Evolutionary conservation across 1,140 invertebrate genomes (phyloP).

Genomic region (Formica exsecta): DNA sequence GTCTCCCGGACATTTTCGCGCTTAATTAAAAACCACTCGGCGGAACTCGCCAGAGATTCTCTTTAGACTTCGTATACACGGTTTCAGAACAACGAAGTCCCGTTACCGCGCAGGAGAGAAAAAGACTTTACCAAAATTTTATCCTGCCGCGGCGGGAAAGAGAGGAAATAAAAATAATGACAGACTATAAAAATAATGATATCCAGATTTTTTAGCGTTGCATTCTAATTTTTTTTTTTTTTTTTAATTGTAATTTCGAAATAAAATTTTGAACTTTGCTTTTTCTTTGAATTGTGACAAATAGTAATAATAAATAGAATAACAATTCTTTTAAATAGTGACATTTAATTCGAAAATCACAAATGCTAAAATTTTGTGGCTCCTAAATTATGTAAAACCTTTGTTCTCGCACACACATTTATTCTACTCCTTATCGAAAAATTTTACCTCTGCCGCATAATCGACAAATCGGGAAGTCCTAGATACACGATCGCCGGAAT

Average conservation of each 20-base stretch:
- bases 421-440: not conserved
- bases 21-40: constrained; percentile 58
- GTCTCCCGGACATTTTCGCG: constrained; percentile 38
- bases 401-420: not conserved
- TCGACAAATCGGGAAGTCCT: constrained; percentile 11
- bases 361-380: not conserved
- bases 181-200: no score
- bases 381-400: not conserved
- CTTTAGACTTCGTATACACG: constrained; percentile 21
- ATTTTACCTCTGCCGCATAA: not conserved
- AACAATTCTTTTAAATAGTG: no score
- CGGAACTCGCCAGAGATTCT: not conserved
- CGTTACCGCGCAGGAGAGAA: not conserved
- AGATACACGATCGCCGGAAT: not conserved
- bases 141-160: not conserved
- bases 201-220: no score
- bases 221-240: no score
- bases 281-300: no score
- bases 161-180: not conserved
- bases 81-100: not conserved
- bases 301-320: no score
- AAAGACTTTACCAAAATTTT: constrained; percentile 28
- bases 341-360: not conserved
- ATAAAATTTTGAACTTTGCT: no score
- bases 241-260: no score